Base-by-base conservation (phyloP, 2,888 invertebrate species). In the Tetragonisca angustula region DNA sequence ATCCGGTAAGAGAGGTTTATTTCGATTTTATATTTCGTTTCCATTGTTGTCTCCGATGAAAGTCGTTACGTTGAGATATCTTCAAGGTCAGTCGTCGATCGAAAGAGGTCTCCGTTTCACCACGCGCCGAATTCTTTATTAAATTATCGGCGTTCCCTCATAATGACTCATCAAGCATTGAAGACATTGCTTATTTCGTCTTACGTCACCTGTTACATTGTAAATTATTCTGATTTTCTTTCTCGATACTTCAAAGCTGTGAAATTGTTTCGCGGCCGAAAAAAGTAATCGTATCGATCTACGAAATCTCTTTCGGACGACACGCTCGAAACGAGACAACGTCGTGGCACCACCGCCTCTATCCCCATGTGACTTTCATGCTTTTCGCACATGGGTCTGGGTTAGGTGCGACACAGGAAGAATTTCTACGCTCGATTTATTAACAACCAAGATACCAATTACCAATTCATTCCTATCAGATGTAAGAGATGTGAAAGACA, bases 1-100 rank as follows among this genome's bases (percentile, higher is more conserved):
- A 95, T 96, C 95, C 95, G 96, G 97, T 97, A 93, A 2, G 43
- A 96, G 96, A 52, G 15, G 24, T 13, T 21, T 52, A 6, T 49
- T 56, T 73, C 27, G 43, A 24, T 70, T 67, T 76, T 77, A 56
- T 5, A 36, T 67, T 4, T n/a, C n/a, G 11, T 6, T 19, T 27
- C 0, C 19, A 6, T 4, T n/a, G 4, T 75, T 49, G 62, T 68
- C 19, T 0, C 2, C 5, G 1, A 5, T 15, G 6, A 17, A 13
- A 61, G 9, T 6, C 1, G 64, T 17, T 27, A 15, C 24, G 43
- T 15, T 13, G 56, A 52, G 19, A 32, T 11, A 21, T 50, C 32
- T 0, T n/a, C 9, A 17, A 21, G 13, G n/a, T 27, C 13, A n/a
- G n/a, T 1, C 17, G 3, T 59, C 2, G 15, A 49, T 17, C 4